These are phyloP conservation scores for Drosophila algonquin DNA, from an alignment of 2,888 invertebrate species.

Conservation along the genomic window DNA sequence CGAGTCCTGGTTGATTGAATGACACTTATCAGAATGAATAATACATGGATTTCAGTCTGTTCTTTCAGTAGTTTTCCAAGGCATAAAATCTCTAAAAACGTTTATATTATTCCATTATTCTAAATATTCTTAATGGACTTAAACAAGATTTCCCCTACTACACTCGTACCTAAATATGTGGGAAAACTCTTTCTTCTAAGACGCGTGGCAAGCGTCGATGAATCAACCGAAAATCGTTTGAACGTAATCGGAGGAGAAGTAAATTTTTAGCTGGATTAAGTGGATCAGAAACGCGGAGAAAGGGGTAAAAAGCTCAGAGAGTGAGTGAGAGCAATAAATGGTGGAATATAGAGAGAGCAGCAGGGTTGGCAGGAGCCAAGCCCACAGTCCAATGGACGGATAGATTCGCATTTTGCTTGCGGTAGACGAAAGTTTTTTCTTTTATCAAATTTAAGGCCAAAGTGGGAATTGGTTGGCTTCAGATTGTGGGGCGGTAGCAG, in stretches of 20 bases:
- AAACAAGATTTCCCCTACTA: no score
- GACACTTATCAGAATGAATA: no score
- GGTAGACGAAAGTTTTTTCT: conserved; percentile 49
- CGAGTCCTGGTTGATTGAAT: no score
- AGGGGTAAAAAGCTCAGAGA: neutral
- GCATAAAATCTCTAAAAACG: no score
- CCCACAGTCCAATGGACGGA: conserved; percentile 70
- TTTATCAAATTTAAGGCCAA: conserved; percentile 19
- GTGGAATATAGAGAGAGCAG: no score
- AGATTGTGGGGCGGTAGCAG: neutral
- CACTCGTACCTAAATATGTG: no score
- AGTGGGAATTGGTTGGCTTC: conserved; percentile 1
- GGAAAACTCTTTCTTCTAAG: no score
- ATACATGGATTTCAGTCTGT: no score
- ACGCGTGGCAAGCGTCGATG: neutral
- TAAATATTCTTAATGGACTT: no score
- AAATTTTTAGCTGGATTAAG: conserved; percentile 43
- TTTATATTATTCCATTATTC: no score
- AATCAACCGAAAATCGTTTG: conserved; percentile 27
- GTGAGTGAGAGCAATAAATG: neutral
- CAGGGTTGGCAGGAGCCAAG: conserved; percentile 21
- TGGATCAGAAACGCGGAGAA: conserved; percentile 8
- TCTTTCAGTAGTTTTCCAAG: no score
- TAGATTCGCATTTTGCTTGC: conserved; percentile 56
- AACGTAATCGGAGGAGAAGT: conserved; percentile 25